Percentiles rank a stretch among this genome's conserved stretches.
Conservation (phyloP, 1,140 invertebrate genomes). For the Drosophila erecta region DNA sequence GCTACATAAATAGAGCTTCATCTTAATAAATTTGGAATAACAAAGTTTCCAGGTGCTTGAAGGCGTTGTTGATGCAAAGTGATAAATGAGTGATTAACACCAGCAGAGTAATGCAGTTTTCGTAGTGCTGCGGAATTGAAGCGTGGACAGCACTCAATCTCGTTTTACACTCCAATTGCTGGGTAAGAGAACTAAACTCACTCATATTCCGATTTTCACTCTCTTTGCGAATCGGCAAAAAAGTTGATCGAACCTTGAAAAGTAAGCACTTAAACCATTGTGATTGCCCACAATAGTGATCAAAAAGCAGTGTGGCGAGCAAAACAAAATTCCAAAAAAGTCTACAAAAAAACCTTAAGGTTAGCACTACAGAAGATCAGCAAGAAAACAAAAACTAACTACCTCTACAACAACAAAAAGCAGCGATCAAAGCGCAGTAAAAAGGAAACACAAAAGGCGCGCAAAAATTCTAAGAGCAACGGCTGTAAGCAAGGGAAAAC, state of each 20-base stretch:
- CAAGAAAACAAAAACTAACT: constrained; percentile 39
- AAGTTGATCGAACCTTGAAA: constrained; percentile 78
- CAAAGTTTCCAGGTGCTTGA: neutral
- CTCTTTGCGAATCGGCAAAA: constrained; percentile 12
- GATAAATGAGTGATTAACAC: constrained; percentile 47
- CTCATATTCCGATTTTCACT: constrained; percentile 2
- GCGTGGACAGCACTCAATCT: constrained; percentile 34
- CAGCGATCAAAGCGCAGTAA: constrained; percentile 47
- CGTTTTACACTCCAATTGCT: constrained; percentile 71
- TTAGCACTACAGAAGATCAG: constrained; percentile 63
- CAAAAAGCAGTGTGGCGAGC: constrained; percentile 8
- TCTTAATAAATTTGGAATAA: constrained; percentile 19
- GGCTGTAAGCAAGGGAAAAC: constrained; percentile 26
- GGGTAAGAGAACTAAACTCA: constrained; percentile 8
- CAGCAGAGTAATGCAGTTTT: constrained; percentile 22
- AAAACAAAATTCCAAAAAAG: constrained; percentile 10
- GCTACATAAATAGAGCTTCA: neutral
- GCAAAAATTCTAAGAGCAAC: constrained; percentile 48
- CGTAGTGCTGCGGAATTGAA: constrained; percentile 22
- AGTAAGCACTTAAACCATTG: constrained; percentile 53
- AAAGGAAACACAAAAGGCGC: constrained; percentile 49
- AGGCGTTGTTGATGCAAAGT: constrained; percentile 21
- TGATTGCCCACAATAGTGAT: constrained; percentile 32
- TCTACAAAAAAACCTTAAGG: constrained; percentile 40
- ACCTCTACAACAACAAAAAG: constrained; percentile 18